phyloP scores from a whole-genome alignment of 2,797 vertebrate genomes.

The Erpetoichthys calabaricus region DNA sequence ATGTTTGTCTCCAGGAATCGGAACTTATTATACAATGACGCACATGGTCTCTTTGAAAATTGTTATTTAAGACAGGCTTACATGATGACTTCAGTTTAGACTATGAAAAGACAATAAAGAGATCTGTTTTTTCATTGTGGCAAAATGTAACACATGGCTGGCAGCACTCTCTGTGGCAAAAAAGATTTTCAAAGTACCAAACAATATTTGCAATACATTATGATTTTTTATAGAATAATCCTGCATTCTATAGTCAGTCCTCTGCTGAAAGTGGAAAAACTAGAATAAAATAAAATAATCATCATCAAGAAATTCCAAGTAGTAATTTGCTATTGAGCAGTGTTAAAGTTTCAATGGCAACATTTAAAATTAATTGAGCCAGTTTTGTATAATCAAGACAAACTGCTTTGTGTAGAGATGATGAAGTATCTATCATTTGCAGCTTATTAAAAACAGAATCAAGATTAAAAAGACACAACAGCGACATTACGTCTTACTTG shows the following conservation, averaged over 20 bases:
- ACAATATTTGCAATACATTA: constrained; percentile 1
- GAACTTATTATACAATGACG: too few species aligned
- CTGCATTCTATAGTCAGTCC: too few species aligned
- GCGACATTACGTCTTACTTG: constrained; percentile 4
- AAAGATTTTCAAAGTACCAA: background rate
- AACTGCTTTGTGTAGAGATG: constrained; percentile 2
- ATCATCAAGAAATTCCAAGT: too few species aligned
- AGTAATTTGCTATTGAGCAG: too few species aligned
- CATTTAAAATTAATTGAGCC: background rate
- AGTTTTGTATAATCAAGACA: background rate
- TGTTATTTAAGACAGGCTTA: too few species aligned
- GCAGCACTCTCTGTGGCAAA: background rate
- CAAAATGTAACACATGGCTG: background rate
- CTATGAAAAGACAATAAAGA: background rate
- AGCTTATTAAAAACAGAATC: background rate
- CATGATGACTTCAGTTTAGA: too few species aligned
- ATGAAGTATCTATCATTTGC: background rate
- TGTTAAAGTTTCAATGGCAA: too few species aligned
- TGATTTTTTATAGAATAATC: background rate
- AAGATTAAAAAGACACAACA: constrained; percentile 1
- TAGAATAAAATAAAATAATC: too few species aligned
- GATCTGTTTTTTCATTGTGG: background rate
- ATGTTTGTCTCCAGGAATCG: too few species aligned
- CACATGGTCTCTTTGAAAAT: too few species aligned
- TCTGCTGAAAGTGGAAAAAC: too few species aligned